These are phyloP conservation scores for Gobio occitaniae DNA, from an alignment of 2,797 vertebrate species.

Conservation along the genomic window DNA sequence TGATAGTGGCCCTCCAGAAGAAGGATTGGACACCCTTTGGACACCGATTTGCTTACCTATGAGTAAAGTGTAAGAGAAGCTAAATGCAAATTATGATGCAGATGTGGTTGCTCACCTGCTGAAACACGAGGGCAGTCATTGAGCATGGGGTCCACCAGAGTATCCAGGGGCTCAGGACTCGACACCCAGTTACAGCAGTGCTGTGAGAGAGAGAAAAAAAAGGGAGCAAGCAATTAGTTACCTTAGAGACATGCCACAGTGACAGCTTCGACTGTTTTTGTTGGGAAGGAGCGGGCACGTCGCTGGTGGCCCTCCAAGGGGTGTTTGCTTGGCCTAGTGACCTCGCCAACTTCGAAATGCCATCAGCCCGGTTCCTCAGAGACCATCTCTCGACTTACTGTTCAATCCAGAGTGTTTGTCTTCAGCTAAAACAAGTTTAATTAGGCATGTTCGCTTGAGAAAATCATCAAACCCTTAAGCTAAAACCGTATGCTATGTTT, in stretches of 20 bases:
- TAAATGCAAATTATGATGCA: background rate
- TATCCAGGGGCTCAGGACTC: constrained; percentile 92
- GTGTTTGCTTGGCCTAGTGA: constrained; percentile 75
- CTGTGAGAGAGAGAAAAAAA: constrained; percentile 71
- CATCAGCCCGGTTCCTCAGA: constrained; percentile 47
- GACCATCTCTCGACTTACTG: constrained; percentile 35
- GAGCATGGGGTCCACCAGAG: constrained; percentile 91
- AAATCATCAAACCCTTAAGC: constrained; percentile 25
- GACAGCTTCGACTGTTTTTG: constrained; percentile 80
- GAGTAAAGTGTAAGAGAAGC: constrained; percentile 33
- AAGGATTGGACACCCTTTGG: background rate
- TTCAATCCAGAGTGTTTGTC: constrained; percentile 49
- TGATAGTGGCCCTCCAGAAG: background rate
- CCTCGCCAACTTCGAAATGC: constrained; percentile 73
- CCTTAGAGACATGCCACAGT: constrained; percentile 75
- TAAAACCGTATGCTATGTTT: constrained; percentile 28
- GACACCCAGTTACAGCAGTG: constrained; percentile 98
- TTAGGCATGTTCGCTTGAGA: constrained; percentile 41
- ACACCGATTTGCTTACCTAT: background rate
- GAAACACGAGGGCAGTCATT: constrained; percentile 94
- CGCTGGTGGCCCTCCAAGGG: constrained; percentile 62
- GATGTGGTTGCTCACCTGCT: constrained; percentile 84
- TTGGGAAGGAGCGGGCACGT: constrained; percentile 69
- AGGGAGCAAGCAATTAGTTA: constrained; percentile 81
- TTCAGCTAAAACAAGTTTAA: constrained; percentile 50